Base-by-base conservation (phyloP, 2,113 vertebrate genomes). In the Apodemus sylvaticus region DNA sequence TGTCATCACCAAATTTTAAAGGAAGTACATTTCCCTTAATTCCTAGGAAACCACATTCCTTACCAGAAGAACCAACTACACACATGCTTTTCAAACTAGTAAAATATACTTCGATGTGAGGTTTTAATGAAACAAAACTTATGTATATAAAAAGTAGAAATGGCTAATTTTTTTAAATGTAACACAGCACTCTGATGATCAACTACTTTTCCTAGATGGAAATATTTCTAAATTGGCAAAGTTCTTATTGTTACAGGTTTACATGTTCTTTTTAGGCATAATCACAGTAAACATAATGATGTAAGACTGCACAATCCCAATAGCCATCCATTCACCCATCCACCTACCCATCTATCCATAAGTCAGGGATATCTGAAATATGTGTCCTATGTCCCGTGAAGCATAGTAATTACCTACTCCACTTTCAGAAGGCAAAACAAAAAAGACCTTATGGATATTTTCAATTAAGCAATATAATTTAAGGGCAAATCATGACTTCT, bases 101-200 rank as follows among this genome's bases (percentile, higher is more conserved):
- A 76, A 36, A 55, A n/a, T 70, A 76, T 66, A 77, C 16, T 89
- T 45, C 31, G 86, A 73, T 78, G 26, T 73, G 39, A 96, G 92
- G 55, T 86, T 86, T 79, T 86, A 70, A 86, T 48, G 29, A 74
- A 93, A 45, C 9, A 51, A 94, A 79, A 74, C 68, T 74, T 42
- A 26, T 53, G 90, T 95, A 85, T 55, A 45, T 62, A 89, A n/a
- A 73, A n/a, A 87, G 51, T 10, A 89, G 64, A 77, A 97, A 79
- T 16, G 16, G 19, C 55, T 19, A 9, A 88, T 68, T 81, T 34
- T 76, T 68, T 93, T 55, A 91, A 76, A 78, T 42, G 6, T 71
- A 96, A 93, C 55, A 79, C 85, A 86, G 93, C 82, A 81, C 70
- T 91, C 36, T 86, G 24, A 70, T 77, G 51, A 53, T 45, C 13